Base-by-base conservation (phyloP, 2,888 invertebrate genomes). In the Vanessa cardui region DNA sequence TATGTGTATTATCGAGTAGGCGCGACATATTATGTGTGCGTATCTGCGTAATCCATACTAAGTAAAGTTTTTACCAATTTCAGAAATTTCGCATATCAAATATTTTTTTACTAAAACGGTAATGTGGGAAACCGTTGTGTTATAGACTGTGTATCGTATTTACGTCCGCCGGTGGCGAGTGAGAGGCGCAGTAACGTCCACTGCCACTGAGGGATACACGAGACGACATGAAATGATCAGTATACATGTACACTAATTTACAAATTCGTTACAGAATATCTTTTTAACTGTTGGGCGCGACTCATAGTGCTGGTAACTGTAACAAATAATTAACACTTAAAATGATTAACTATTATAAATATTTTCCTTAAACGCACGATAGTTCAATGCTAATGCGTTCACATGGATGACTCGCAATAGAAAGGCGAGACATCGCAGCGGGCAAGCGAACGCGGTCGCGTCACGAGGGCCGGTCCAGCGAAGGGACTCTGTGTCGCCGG, bases 371-470 rank as follows among this genome's bases (percentile, higher is more conserved):
- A 21, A 12, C 3, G 9, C 50, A 21, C 50, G 21, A 50, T 50
- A 50, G 4, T 39, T 0, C 20, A 12, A 31, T 6, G 26, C 16
- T 26, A 26, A 20, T 50, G 39, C 16, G 15, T 20, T 58, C 12
- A 21, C 15, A 16, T 45, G 15, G 45, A 15, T 44, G 20, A 31
- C 8, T 64, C 49, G 39, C 15, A 45, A 64, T 50, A 26, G 26
- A 64, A 59, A 59, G 39, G 44, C 26, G 50, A 59, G 44, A 47
- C 21, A 58, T 21, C 21, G n/a, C 26, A 64, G 58, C 44, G 58
- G 21, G 12, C 58, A 58, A 64, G 58, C 58, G 58, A 58, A 49
- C 58, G 64, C 64, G 64, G 64, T 59, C 52, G 31, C 16, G 20
- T 16, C 26, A 5, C 44, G 50, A 45, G 52, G 12, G 44, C 58